phyloP scores from a whole-genome alignment of 1,140 invertebrate species.

The Mactra quadrangularis region DNA sequence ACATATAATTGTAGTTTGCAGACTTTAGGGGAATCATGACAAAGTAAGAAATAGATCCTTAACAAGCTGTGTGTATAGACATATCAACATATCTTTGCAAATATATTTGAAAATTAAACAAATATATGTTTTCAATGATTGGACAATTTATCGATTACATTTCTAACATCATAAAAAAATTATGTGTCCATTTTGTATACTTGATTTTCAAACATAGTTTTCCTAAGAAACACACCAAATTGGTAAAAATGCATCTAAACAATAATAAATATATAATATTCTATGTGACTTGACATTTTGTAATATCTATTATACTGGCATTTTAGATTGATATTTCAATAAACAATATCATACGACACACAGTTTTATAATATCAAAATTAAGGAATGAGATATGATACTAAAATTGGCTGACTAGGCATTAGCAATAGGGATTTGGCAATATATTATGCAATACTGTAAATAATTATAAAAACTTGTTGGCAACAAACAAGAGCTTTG shows the following conservation, averaged over 20 bases:
- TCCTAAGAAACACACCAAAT: slow-evolving; percentile 22
- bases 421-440: slow-evolving; percentile 23
- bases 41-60: slow-evolving; percentile 20
- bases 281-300: too few species aligned
- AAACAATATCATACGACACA: slow-evolving; percentile 19
- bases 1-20: slow-evolving; percentile 18
- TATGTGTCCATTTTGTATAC: slow-evolving; percentile 14
- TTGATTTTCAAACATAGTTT: slow-evolving; percentile 20
- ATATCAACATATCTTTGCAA: slow-evolving; percentile 10
- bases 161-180: slow-evolving; percentile 10
- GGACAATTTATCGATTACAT: slow-evolving; percentile 23
- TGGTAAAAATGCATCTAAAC: slow-evolving; percentile 20
- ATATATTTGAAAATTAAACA: slow-evolving; percentile 17
- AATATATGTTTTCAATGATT: slow-evolving; percentile 20
- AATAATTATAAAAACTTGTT: slow-evolving; percentile 25
- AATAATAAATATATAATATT: slow-evolving; percentile 18
- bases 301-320: slow-evolving; percentile 23
- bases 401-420: slow-evolving; percentile 22
- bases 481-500: slow-evolving; percentile 21
- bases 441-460: slow-evolving; percentile 19
- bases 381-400: slow-evolving; percentile 18
- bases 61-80: too few species aligned
- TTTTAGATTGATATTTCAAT: slow-evolving; percentile 6
- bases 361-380: slow-evolving; percentile 22
- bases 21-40: slow-evolving; percentile 21